These are phyloP conservation scores for Oenanthe melanoleuca DNA, from an alignment of 2,113 vertebrate species.

Conservation along the genomic window DNA sequence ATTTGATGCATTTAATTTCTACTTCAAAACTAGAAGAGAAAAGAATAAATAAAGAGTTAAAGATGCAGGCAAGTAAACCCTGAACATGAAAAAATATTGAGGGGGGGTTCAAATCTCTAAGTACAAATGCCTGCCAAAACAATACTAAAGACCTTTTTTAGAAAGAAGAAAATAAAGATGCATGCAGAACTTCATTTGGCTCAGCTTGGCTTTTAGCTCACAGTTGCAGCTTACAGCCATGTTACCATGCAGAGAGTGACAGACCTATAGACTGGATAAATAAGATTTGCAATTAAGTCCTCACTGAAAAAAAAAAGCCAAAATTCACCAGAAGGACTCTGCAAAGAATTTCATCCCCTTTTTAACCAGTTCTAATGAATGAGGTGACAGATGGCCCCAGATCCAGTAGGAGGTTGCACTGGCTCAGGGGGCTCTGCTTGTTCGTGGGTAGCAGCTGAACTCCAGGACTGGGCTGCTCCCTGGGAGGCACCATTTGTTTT, in stretches of 20 bases:
- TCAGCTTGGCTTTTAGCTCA: not conserved
- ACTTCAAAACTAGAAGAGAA: not conserved
- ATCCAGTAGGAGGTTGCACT: constrained; percentile 29
- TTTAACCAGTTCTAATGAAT: constrained; percentile 23
- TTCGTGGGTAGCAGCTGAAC: constrained; percentile 58
- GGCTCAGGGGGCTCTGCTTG: constrained; percentile 43
- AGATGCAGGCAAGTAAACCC: not conserved
- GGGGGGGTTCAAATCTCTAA: not conserved
- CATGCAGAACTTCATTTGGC: not conserved
- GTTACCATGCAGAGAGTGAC: not conserved
- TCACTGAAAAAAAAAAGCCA: constrained; percentile 16
- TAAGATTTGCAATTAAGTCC: constrained; percentile 49
- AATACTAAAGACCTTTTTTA: not conserved
- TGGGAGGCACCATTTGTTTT: constrained; percentile 47
- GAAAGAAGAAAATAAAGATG: not conserved
- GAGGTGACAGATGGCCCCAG: constrained; percentile 57
- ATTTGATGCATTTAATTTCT: not conserved
- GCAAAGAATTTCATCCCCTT: constrained; percentile 34
- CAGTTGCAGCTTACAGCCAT: not conserved
- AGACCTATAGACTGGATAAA: not conserved
- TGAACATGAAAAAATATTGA: not conserved
- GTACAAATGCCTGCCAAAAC: not conserved
- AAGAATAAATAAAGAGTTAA: not conserved
- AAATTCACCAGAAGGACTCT: constrained; percentile 46
- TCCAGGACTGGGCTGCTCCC: not conserved